A percentile compares a stretch with the other conserved stretches of the same genome.
Conservation (phyloP, 2,113 vertebrate genomes). For the Phalacrocorax brasilianus region DNA sequence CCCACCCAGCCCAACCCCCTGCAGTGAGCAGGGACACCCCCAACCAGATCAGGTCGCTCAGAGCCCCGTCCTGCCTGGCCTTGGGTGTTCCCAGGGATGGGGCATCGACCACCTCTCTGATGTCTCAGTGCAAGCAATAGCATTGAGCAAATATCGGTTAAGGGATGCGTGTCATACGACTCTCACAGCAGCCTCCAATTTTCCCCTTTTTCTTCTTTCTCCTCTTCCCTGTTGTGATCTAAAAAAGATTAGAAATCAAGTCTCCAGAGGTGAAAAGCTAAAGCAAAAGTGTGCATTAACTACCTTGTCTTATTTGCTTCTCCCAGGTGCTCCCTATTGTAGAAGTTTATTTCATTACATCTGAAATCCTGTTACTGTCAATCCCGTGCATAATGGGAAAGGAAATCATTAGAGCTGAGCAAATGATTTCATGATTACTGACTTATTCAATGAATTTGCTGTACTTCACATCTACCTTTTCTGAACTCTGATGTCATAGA, state of each 20-base stretch:
- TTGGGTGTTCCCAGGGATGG: not conserved
- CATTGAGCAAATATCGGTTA: not conserved
- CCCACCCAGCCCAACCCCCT: not conserved
- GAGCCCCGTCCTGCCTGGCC: not conserved
- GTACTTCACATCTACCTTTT: not conserved
- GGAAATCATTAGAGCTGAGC: not conserved
- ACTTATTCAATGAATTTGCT: not conserved
- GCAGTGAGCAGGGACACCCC: not conserved
- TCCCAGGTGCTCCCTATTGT: not conserved
- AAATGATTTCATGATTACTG: not conserved
- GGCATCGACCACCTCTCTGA: not conserved
- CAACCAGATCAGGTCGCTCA: not conserved
- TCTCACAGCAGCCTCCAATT: not conserved
- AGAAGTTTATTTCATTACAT: not conserved
- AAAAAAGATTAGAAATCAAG: not conserved
- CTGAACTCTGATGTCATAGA: not conserved
- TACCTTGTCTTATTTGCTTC: not conserved
- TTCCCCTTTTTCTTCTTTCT: not conserved
- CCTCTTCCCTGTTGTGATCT: not conserved
- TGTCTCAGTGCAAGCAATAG: not conserved
- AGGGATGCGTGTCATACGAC: fast-evolving
- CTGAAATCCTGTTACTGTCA: not conserved
- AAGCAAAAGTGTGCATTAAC: not conserved
- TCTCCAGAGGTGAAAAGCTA: not conserved
- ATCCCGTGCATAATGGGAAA: not conserved